Evolutionary conservation across 2,113 vertebrate species (phyloP).

Genomic region (Climacteris rufus): DNA sequence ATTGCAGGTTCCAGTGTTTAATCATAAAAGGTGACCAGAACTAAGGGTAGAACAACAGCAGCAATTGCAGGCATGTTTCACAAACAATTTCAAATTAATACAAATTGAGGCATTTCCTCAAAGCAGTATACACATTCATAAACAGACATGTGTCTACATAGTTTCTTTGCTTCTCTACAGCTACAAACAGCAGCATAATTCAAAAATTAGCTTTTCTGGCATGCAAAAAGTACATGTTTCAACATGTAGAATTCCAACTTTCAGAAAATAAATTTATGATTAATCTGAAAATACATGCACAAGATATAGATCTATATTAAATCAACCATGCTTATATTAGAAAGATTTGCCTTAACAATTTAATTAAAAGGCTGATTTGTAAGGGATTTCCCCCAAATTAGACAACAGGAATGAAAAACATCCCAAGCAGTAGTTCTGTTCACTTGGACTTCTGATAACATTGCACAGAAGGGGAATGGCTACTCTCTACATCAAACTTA

Average conservation of each 20-base stretch:
- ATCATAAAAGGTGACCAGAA: not conserved
- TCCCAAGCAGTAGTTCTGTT: not conserved
- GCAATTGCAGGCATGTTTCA: not conserved
- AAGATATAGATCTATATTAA: constrained; percentile 24
- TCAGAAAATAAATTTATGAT: constrained; percentile 46
- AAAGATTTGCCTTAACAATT: not conserved
- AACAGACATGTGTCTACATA: not conserved
- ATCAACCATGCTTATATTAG: not conserved
- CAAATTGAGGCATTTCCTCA: not conserved
- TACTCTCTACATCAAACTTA: not conserved
- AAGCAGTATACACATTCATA: not conserved
- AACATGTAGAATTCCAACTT: constrained; percentile 23
- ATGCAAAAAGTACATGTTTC: not conserved
- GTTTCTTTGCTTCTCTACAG: not conserved
- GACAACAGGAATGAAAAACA: not conserved
- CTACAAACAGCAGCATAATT: not conserved
- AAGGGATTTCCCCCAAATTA: not conserved
- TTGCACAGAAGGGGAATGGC: not conserved
- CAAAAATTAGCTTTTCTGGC: constrained; percentile 26
- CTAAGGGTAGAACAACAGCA: not conserved
- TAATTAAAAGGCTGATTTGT: constrained; percentile 51
- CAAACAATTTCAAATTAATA: not conserved
- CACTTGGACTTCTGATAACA: not conserved
- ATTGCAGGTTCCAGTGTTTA: not conserved
- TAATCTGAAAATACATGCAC: constrained; percentile 22